Base-by-base conservation (phyloP, 1,140 invertebrate species). In the Pteromalus puparum region DNA sequence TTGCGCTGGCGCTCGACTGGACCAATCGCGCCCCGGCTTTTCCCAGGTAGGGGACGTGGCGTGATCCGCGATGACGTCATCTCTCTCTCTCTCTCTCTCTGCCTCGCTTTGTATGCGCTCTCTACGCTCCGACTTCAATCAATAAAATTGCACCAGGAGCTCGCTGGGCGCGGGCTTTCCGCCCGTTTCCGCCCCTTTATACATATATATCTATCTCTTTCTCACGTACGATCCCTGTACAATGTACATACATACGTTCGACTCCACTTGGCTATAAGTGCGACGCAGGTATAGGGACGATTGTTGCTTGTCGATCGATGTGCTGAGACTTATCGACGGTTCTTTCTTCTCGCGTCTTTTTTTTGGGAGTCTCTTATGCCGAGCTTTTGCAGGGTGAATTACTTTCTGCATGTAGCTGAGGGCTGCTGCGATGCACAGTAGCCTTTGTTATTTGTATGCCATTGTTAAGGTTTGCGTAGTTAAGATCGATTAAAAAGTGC, bases 11-110 rank as follows among this genome's bases (percentile, higher is more conserved):
- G 79, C 78, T 80, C 26, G 9, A 0, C 70, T 88, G 88, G 88
- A 89, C 91, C 92, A 92, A 93, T 93, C 76, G 81, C 42, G 82
- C 46, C n/a, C 12, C 81, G 61, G 24, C 61, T 38, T 81, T 81
- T 65, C 38, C 82, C 87, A 88, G 90, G 90, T 89, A 91, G 81
- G 91, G 90, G 90, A 92, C 89, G 90, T 93, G 92, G 92, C 92
- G 92, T 92, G 92, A 92, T 93, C 90, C 80, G 5, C 13, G 78
- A 42, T 84, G 68, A 81, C 83, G 83, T 84, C 83, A 81, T 70
- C 68, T 67, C 65, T 70, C 12, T 21, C 15, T 48, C 81, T 42
- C 13, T 53, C 38, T 68, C 34, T 46, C 73, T 42, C 28, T 12
- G 53, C 21, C 72, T 26, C 30, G 15, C 80, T 72, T 48, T 30